Base-by-base conservation (phyloP, 1,140 invertebrate genomes). In the Lucilia cuprina region DNA sequence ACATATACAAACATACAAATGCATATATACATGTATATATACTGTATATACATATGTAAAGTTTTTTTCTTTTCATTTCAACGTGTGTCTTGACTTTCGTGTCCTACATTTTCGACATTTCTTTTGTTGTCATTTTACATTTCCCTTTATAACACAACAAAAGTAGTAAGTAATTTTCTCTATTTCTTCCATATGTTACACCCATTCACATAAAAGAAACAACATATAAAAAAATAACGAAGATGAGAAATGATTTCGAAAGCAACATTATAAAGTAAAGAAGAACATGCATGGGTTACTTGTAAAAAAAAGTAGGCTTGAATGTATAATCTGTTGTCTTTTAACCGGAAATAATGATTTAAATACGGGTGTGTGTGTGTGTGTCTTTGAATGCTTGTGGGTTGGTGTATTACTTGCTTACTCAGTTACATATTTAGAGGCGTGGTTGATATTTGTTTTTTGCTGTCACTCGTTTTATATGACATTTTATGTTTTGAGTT, bases 81-180 rank as follows among this genome's bases (percentile, higher is more conserved):
- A 70, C 60, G 8, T 70, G 19, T 21, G 60, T 70, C 19, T 70
- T 70, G 60, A 70, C 60, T 70, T 21, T 60, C 17, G 60, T 70
- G 60, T 70, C 13, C 60, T 21, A 70, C 60, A 70, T 19, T 70
- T 70, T 70, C 60, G 60, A 70, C 60, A 70, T 70, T 70, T 70
- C 60, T 70, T 70, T 70, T 70, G 60, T 70, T 70, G 60, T 70
- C 60, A 70, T 70, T 70, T 70, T 21, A 70, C 19, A 70, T 70
- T 70, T 70, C 17, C 60, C 19, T 70, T 70, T 70, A 9, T 70
- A 70, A 21, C 60, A 21, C 17, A 9, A 19, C 60, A 70, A 70
- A 60, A 70, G 60, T 70, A 70, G n/a, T 70, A 70, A 70, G n/a
- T 70, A 70, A 70, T 70, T 70, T 70, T 70, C 60, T 19, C 19